Base-by-base conservation (phyloP, 2,113 vertebrate species). In the Alligator sinensis region DNA sequence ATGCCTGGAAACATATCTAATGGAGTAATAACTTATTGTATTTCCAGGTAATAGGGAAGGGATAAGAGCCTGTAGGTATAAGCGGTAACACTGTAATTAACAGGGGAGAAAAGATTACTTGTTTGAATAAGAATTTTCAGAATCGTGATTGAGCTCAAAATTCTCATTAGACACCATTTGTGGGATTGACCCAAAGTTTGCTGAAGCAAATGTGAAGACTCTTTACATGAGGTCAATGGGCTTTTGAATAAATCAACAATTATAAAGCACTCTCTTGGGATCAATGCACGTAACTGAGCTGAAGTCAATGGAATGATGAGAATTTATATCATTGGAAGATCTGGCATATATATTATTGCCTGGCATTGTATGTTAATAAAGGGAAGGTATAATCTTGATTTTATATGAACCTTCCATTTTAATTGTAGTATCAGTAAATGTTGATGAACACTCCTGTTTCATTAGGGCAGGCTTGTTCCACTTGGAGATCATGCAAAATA, bases 121-220 rank as follows among this genome's bases (percentile, higher is more conserved):
- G 55, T 55, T 21, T 30, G 4, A 61, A 18, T n/a, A 13, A 72
- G 6, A 12, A 17, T 80, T 91, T 83, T 78, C n/a, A 63, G 34
- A 30, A 60, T 83, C 82, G 25, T 55, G 66, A 86, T 2, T 2
- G 7, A 80, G 9, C 34, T 76, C 9, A 80, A 66, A 24, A 47
- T 72, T 34, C 24, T 83, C 68, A 2, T 19, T 57, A 60, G 10
- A 55, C 3, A 28, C 34, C 64, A 1, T 5, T 5, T 5, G 4
- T 59, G 78, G 22, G 21, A 86, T 24, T 91, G 38, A 84, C 38
- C 19, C 25, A 74, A 38, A 4, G 89, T 25, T 19, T 82, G 15
- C 11, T 0, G 0, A 4, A 68, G 30, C 0, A 0, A 6, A 0
- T 9, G 17, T 15, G 25, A 74, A 74, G 82, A 22, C 70, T 74